phyloP scores from a whole-genome alignment of 2,797 vertebrate species.

The Clamator glandarius region DNA sequence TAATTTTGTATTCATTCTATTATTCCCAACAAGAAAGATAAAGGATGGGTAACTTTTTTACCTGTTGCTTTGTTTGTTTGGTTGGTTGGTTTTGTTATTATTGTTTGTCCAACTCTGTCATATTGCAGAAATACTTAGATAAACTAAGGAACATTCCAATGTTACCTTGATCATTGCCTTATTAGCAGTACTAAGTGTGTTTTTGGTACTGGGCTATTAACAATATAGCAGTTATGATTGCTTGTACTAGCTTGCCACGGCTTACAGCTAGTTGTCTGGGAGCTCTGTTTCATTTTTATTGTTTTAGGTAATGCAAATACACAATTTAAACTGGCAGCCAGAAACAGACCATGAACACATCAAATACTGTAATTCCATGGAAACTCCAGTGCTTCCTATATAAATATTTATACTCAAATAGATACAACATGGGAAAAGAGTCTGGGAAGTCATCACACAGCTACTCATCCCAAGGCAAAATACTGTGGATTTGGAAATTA shows the following conservation, averaged over 20 bases:
- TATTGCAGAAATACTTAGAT: background rate
- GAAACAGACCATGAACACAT: background rate
- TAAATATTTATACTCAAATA: background rate
- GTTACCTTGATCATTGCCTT: background rate
- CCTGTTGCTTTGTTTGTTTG: fast-evolving
- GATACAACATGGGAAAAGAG: background rate
- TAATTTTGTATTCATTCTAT: background rate
- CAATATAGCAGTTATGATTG: background rate
- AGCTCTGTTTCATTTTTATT: background rate
- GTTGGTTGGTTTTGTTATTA: background rate
- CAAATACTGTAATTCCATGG: background rate
- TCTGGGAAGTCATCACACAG: background rate
- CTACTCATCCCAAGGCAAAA: background rate
- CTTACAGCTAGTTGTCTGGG: background rate
- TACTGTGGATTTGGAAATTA: background rate
- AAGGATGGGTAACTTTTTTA: background rate
- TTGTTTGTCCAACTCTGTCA: too few relatives aligned
- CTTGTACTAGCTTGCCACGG: background rate
- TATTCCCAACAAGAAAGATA: background rate
- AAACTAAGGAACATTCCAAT: background rate
- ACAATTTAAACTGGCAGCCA: background rate
- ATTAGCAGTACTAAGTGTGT: background rate
- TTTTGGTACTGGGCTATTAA: background rate
- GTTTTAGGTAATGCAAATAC: background rate
- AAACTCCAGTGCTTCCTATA: background rate